Percentiles rank a stretch among this genome's conserved stretches.
Conservation (phyloP, 2,797 vertebrate genomes). For the Amblyraja radiata region DNA sequence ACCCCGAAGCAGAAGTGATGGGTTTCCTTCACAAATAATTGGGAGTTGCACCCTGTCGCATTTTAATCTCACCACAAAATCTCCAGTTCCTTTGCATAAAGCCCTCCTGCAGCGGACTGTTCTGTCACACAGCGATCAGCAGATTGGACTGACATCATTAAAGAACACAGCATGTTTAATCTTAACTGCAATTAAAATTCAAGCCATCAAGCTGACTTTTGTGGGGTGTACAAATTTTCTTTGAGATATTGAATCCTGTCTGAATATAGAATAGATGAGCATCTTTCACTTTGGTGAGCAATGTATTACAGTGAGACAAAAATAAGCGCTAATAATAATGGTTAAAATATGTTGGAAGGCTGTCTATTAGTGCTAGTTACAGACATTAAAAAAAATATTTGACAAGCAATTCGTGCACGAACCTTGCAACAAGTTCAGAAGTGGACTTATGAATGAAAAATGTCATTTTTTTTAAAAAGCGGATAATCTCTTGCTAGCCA, state of each 20-base stretch:
- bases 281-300: background rate
- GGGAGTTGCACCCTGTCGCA: background rate
- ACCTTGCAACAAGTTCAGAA: background rate
- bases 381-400: background rate
- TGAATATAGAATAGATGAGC: background rate
- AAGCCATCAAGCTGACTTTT: slow-evolving; percentile 18
- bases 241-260: background rate
- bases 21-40: background rate
- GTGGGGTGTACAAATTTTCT: background rate
- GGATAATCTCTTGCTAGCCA: background rate
- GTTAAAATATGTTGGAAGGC: background rate
- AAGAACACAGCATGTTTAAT: slow-evolving; percentile 32
- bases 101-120: slow-evolving; percentile 2
- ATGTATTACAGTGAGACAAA: background rate
- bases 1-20: background rate
- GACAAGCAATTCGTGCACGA: background rate
- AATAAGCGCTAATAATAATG: background rate
- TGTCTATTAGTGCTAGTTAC: background rate
- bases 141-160: slow-evolving; percentile 18
- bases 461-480: background rate
- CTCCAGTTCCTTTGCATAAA: background rate
- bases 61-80: background rate
- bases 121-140: slow-evolving; percentile 21
- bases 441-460: slow-evolving; percentile 5
- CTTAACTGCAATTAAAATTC: slow-evolving; percentile 21